A percentile compares a stretch with the other conserved stretches of the same genome.
phyloP scores from a whole-genome alignment of 1,140 invertebrate species.

The Micrasema longulum region DNA sequence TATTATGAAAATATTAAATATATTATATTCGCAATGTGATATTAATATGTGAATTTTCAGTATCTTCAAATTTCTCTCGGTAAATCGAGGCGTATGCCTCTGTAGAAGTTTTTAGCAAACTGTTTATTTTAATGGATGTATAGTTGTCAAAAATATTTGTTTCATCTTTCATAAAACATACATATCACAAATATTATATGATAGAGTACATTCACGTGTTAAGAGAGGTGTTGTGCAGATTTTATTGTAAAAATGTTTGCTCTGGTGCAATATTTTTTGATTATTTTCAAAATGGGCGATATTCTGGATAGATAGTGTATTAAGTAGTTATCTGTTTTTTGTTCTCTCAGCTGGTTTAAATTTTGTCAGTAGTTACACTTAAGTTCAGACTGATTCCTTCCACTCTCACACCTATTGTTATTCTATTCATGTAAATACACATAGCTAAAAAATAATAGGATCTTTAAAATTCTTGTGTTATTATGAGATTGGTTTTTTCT shows the following conservation, averaged over 20 bases:
- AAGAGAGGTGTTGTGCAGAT: constrained; percentile 26
- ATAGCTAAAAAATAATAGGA: constrained; percentile 10
- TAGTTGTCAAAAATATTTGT: constrained; percentile 22
- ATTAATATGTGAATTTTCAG: constrained; percentile 20
- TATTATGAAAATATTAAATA: no score
- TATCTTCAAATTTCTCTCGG: constrained; percentile 7
- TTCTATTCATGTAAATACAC: constrained; percentile 6
- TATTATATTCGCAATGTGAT: constrained; percentile 16
- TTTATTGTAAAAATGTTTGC: constrained; percentile 33
- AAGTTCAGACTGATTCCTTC: constrained; percentile 43
- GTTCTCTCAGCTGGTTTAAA: neutral
- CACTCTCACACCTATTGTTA: constrained; percentile 12
- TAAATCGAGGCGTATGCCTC: neutral
- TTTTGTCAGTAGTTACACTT: constrained; percentile 17
- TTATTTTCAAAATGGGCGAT: constrained; percentile 17
- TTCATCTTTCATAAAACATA: constrained; percentile 32
- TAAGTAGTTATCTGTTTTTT: constrained; percentile 4
- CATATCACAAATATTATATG: constrained; percentile 38
- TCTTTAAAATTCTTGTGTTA: no score
- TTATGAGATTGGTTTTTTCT: neutral
- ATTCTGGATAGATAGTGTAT: constrained; percentile 4
- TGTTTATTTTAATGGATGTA: constrained; percentile 14
- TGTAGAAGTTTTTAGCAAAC: constrained; percentile 8
- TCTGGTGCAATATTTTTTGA: constrained; percentile 19
- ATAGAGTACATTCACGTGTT: constrained; percentile 12